Base-by-base conservation (phyloP, 2,113 vertebrate species). In the Cynopterus brachyotis region DNA sequence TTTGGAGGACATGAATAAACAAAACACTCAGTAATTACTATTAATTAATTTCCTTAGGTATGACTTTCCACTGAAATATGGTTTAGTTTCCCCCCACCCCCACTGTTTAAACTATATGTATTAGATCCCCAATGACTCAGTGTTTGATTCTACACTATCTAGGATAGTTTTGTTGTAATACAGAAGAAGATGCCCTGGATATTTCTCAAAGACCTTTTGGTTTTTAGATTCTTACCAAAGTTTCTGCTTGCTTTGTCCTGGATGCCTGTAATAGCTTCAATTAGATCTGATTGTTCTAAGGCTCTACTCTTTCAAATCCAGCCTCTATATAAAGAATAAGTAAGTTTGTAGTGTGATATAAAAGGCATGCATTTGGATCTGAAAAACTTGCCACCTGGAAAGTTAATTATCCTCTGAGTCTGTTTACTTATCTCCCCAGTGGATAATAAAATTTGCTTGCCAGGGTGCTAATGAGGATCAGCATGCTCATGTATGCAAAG, bases 361-460 rank as follows among this genome's bases (percentile, higher is more conserved):
- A 45, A 92, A 73, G 72, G 13, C n/a, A 79, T 5, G 17, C 67
- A 55, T 89, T 94, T 92, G 67, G n/a, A 79, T 96, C 35, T 78
- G 85, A 81, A 94, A 76, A 72, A 45, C n/a, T 53, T 47, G 57
- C 64, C 75, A 59, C 69, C 76, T 64, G 50, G 66, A 62, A 87
- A 90, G 59, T 87, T 83, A 89, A 85, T 95, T 94, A 82, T 83
- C 57, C 32, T 76, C n/a, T 76, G 62, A 69, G 11, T 88, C 40
- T 89, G 40, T 73, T 96, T 89, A 80, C 67, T 75, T 3, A 45
- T 59, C 28, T 92, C n/a, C 62, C 45, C 62, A 50, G 82, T 57
- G 76, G 76, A 96, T 93, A 93, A 76, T 92, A 72, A 82, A 76
- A 89, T 86, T 88, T 92, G 37, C 62, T 72, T 96, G 89, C 64